Evolutionary conservation across 2,797 vertebrate genomes (phyloP).

Genomic region (Cichlasoma orientale): DNA sequence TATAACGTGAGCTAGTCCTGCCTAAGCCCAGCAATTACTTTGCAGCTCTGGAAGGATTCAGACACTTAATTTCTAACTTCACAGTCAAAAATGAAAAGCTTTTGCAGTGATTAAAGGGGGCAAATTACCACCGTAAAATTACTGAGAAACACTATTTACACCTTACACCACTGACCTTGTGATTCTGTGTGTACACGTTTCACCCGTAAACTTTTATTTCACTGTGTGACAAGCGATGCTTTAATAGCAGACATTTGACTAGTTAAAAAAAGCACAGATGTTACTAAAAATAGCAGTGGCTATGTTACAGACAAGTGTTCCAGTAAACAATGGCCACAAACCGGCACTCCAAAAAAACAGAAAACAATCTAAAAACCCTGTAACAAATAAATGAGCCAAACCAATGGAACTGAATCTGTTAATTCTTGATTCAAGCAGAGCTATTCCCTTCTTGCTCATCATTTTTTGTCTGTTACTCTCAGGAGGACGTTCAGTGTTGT

Average conservation of each 20-base stretch:
- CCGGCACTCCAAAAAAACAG: background rate
- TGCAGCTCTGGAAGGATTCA: background rate
- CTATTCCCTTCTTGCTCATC: background rate
- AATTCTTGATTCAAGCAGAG: background rate
- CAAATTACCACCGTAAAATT: background rate
- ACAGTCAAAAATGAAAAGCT: background rate
- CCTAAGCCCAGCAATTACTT: background rate
- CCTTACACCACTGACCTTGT: background rate
- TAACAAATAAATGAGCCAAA: background rate
- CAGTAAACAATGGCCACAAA: background rate
- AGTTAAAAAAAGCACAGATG: rapidly evolving
- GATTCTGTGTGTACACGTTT: background rate
- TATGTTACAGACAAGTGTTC: background rate
- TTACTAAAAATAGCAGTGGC: background rate
- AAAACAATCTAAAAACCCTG: background rate
- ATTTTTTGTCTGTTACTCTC: background rate
- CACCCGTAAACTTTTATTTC: background rate
- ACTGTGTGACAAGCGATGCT: background rate
- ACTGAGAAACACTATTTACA: background rate
- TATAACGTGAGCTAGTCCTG: background rate
- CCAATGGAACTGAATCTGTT: background rate
- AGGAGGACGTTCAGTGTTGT: background rate
- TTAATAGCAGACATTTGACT: background rate
- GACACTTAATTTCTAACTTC: background rate
- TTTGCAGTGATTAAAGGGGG: background rate